Percentiles rank a stretch among this genome's conserved stretches.
These are phyloP conservation scores for Remorina albescens DNA, from an alignment of 2,797 vertebrate species.

Conservation along the genomic window DNA sequence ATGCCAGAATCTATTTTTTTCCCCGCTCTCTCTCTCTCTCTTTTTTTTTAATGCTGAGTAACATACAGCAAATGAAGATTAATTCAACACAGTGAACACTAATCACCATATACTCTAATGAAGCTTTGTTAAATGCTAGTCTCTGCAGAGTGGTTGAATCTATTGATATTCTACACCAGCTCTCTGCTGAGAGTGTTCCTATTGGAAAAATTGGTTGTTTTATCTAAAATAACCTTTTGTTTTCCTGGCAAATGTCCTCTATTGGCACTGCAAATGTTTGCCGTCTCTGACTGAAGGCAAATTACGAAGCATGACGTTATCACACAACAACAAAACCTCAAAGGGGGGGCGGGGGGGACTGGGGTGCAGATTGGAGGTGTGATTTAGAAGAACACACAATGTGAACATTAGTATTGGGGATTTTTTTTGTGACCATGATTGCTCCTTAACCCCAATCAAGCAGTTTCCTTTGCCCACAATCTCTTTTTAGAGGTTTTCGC, in stretches of 20 bases:
- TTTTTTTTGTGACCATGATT: background rate
- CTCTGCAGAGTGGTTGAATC: slow-evolving; percentile 5
- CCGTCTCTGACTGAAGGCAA: slow-evolving; percentile 3
- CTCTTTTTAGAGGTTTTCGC: too few relatives aligned
- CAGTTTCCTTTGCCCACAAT: too few relatives aligned
- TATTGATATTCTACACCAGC: background rate
- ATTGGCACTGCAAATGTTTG: background rate
- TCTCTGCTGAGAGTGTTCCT: background rate
- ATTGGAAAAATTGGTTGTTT: background rate
- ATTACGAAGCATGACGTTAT: background rate
- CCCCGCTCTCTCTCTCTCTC: too few relatives aligned
- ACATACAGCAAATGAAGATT: slow-evolving; percentile 37
- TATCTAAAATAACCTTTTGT: background rate
- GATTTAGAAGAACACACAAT: too few relatives aligned
- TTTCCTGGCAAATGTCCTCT: slow-evolving; percentile 2
- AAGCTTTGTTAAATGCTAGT: slow-evolving; percentile 5
- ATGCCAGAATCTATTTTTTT: slow-evolving; percentile 33
- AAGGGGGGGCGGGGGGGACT: too few relatives aligned
- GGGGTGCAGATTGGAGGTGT: background rate
- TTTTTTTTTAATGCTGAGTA: slow-evolving; percentile 36
- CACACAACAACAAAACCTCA: background rate
- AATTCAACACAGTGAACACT: slow-evolving; percentile 28
- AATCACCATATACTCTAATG: slow-evolving; percentile 13
- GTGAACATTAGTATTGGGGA: background rate
- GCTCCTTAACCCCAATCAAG: too few relatives aligned